Percentiles rank a stretch among this genome's conserved stretches.
Evolutionary conservation across 2,113 vertebrate species (phyloP).

Genomic region (Strix uralensis): DNA sequence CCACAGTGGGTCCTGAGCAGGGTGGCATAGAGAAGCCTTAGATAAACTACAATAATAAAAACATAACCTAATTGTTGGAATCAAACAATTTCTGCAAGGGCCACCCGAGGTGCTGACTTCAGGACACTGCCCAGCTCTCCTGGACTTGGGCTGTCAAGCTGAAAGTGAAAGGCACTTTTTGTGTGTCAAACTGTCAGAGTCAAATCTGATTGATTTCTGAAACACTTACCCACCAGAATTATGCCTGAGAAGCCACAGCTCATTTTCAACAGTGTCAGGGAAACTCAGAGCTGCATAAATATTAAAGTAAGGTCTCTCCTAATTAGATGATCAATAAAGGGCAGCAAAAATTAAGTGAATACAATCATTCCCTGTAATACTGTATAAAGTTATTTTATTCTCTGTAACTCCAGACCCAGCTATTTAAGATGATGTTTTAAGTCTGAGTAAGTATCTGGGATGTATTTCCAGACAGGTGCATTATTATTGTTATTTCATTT

Average conservation of each 20-base stretch:
- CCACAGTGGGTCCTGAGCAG: background rate
- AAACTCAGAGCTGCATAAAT: background rate
- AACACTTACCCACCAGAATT: background rate
- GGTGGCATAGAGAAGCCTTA: background rate
- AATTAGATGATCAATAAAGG: background rate
- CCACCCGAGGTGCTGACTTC: background rate
- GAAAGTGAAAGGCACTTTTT: background rate
- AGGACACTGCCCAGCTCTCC: background rate
- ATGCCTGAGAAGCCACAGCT: background rate
- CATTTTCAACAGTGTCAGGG: background rate
- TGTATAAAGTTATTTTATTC: background rate
- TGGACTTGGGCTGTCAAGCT: background rate
- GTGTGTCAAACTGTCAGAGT: background rate
- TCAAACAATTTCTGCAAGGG: background rate
- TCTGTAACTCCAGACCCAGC: background rate
- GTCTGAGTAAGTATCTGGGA: background rate
- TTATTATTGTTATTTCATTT: background rate
- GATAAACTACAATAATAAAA: background rate
- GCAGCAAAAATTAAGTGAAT: background rate
- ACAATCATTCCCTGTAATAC: background rate
- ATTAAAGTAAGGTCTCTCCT: background rate
- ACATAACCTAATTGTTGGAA: background rate
- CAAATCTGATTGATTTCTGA: background rate
- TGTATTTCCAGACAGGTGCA: conserved; percentile 20
- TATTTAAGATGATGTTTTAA: background rate